A percentile compares a stretch with the other conserved stretches of the same genome.
These are phyloP conservation scores for Crax fasciolata DNA, from an alignment of 2,797 vertebrate species.

Conservation along the genomic window DNA sequence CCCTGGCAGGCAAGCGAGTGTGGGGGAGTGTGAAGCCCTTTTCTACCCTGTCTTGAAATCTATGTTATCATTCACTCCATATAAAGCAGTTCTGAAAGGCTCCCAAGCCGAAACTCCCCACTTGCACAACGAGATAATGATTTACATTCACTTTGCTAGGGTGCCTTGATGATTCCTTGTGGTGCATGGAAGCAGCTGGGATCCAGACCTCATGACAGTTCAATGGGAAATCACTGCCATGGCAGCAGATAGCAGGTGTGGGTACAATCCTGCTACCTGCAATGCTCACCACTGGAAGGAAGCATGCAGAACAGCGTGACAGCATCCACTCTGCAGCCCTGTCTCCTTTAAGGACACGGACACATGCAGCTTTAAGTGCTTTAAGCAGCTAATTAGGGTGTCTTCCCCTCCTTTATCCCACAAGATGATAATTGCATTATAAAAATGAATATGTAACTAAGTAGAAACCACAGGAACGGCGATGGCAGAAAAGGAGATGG, in stretches of 20 bases:
- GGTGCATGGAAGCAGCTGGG: neutral
- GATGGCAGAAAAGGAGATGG: conserved; percentile 74
- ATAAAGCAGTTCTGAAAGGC: conserved; percentile 40
- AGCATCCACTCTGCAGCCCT: conserved; percentile 12
- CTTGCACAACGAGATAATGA: conserved; percentile 6
- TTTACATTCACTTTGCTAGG: conserved; percentile 36
- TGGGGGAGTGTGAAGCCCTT: conserved; percentile 4
- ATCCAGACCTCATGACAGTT: neutral
- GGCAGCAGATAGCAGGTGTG: neutral
- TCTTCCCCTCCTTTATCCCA: conserved; percentile 79
- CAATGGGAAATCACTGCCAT: neutral
- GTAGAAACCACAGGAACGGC: conserved; percentile 80
- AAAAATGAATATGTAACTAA: conserved; percentile 83
- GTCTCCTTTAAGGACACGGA: conserved; percentile 64
- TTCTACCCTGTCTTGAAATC: conserved; percentile 59
- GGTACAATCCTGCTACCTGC: neutral
- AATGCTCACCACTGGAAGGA: neutral
- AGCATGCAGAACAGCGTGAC: neutral
- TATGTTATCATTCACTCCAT: neutral
- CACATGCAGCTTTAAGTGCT: conserved; percentile 69
- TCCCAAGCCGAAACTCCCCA: conserved; percentile 44
- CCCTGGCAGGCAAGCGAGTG: neutral
- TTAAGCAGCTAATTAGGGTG: conserved; percentile 82
- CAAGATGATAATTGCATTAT: conserved; percentile 84
- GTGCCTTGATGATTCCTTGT: neutral